Conservation (phyloP, 1,140 invertebrate genomes). For the Drosophila funebris region DNA sequence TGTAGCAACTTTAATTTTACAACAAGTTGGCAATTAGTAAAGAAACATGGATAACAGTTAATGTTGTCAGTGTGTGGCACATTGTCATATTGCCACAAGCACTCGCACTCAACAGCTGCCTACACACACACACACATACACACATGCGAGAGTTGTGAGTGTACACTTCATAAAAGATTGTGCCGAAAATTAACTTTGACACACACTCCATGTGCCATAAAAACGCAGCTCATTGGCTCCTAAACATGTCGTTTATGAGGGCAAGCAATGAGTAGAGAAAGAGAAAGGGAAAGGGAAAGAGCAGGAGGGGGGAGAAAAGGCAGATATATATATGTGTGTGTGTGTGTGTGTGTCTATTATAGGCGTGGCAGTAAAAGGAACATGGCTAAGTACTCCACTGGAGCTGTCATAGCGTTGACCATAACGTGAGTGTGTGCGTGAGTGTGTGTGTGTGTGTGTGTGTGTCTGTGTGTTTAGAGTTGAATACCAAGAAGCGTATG, state of each 20-base stretch:
- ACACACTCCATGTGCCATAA: constrained; percentile 38
- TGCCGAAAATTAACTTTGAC: constrained; percentile 65
- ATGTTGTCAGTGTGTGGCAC: constrained; percentile 24
- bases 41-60: constrained; percentile 16
- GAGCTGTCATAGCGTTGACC: constrained; percentile 39
- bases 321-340: too few relatives aligned
- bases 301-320: background rate
- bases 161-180: constrained; percentile 42
- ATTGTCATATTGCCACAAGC: constrained; percentile 35
- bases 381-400: constrained; percentile 34
- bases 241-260: constrained; percentile 47
- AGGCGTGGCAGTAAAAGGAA: constrained; percentile 25
- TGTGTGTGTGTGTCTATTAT: background rate
- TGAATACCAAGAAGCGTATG: constrained; percentile 62
- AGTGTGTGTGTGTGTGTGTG: constrained; percentile 19
- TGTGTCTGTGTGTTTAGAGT: background rate
- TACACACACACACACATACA: background rate
- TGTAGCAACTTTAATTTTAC: constrained; percentile 5
- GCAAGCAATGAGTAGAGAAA: background rate
- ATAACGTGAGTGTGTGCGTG: constrained; percentile 21
- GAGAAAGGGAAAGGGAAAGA: background rate
- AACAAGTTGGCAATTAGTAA: constrained; percentile 18
- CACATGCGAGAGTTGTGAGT: background rate
- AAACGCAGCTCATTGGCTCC: constrained; percentile 49
- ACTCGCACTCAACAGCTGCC: constrained; percentile 26